phyloP scores from a whole-genome alignment of 2,888 invertebrate genomes.

The Mermis nigrescens region DNA sequence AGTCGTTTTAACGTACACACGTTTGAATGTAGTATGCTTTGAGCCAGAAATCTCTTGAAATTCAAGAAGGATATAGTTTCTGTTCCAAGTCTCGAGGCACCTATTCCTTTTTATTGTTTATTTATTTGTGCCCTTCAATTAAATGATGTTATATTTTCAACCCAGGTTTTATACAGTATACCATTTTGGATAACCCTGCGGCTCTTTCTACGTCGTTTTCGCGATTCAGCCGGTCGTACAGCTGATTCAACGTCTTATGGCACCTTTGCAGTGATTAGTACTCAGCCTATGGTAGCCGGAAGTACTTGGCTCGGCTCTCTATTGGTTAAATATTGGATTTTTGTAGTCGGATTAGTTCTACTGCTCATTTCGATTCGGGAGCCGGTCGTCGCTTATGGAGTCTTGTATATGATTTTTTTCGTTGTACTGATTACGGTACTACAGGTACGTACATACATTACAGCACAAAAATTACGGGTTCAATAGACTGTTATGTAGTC shows the following conservation, averaged over 20 bases:
- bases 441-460: not conserved
- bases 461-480: no score
- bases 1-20: no score
- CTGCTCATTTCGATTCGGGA: constrained; percentile 63
- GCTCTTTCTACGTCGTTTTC: not conserved
- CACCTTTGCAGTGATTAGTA: not conserved
- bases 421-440: constrained; percentile 15
- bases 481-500: no score
- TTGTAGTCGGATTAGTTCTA: constrained; percentile 74
- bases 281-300: not conserved
- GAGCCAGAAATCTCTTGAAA: no score
- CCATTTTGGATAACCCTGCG: not conserved
- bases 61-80: no score
- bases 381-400: constrained; percentile 76
- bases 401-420: constrained; percentile 88
- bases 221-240: no score
- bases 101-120: not conserved
- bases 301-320: not conserved
- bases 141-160: constrained; percentile 9
- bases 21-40: no score
- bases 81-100: no score
- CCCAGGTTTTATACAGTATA: not conserved
- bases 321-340: constrained; percentile 65
- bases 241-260: not conserved
- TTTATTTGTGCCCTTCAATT: not conserved